Base-by-base conservation (phyloP, 2,797 vertebrate species). In the Tiaroga cobitis region DNA sequence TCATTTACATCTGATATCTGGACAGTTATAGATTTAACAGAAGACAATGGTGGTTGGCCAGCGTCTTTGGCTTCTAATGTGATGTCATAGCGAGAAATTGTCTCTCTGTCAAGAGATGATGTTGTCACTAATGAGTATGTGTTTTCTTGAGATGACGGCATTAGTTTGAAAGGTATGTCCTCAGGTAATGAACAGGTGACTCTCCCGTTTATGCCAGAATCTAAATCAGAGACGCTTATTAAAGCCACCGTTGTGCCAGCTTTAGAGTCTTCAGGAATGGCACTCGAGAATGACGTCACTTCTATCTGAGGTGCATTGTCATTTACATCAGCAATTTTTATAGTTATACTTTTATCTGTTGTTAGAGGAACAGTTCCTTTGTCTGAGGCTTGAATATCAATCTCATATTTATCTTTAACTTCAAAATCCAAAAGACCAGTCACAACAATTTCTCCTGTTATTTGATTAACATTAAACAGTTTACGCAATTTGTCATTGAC, bases 281-380 rank as follows among this genome's bases (percentile, higher is more conserved):
- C 87, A 0, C 87, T 90, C 1, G 93, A 94, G 70, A 96, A 88
- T 2, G 95, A 96, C 0, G 94, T 95, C 34, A 97, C 87, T 2
- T 94, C 94, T 80, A 97, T 92, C 19, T 93, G 89, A 1, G 96
- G 96, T 0, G 86, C 83, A 24, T 97, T 97, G 10, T 97, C 96
- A 51, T 97, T 97, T 8, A 94, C 6, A 37, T 97, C 96, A 43
- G 93, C 15, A 37, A 97, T 76, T 80, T 92, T 89, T 32, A 97
- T 94, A 11, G 92, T 74, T 8, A 97, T 80, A 0, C 82, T 90
- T 84, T 95, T 95, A 2, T 96, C 94, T 8, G 94, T 93, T 0
- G 83, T 88, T 29, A 96, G 84, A 19, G 93, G 86, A 21, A 90
- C 87, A 34, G 18, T 0, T 0, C 92, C 95, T 87, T 93, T 96